Base-by-base conservation (phyloP, 2,113 vertebrate species). In the Polypterus bichir region DNA sequence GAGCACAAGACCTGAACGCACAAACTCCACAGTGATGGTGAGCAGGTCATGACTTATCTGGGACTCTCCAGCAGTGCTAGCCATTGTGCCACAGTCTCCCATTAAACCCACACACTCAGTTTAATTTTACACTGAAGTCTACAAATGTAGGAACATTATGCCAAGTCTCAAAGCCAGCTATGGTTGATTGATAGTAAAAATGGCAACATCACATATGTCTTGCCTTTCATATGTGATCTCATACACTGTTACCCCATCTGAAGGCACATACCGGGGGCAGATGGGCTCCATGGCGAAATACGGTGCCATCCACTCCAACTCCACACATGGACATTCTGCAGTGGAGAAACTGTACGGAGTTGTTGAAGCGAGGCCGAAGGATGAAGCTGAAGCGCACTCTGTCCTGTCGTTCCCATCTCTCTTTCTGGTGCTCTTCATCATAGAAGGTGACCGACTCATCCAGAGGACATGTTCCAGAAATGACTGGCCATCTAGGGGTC, bases 291-390 rank as follows among this genome's bases (percentile, higher is more conserved):
- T 3, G 1, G 3, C 27, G 11, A 9, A 45, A 5, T 11, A 6
- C 4, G 5, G 9, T 54, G n/a, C n/a, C 5, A n/a, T 6, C 46
- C 61, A 48, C 9, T 56, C 57, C 66, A 11, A 67, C 69, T 7
- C 11, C 44, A 62, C 84, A 89, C 55, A 87, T 62, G 1, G 27
- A 73, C 7, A 89, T 70, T 53, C 74, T 79, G 76, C 87, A 89
- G 76, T 89, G 87, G 57, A 91, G 74, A 59, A 88, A 88, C 72
- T 89, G 88, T 46, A 89, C 66, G 5, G 86, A 80, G 65, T 83
- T 61, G 7, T 83, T 87, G 70, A 73, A 88, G 68, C 80, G 59
- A 0, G 83, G 81, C 3, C 54, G 68, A 52, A 88, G 72, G 57
- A 80, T 46, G 47, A 88, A 88, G 60, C 81, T 86, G 66, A 89